A percentile compares a stretch with the other conserved stretches of the same genome.
These are phyloP conservation scores for Zaprionus lachaisei DNA, from an alignment of 1,140 invertebrate species.

Conservation along the genomic window DNA sequence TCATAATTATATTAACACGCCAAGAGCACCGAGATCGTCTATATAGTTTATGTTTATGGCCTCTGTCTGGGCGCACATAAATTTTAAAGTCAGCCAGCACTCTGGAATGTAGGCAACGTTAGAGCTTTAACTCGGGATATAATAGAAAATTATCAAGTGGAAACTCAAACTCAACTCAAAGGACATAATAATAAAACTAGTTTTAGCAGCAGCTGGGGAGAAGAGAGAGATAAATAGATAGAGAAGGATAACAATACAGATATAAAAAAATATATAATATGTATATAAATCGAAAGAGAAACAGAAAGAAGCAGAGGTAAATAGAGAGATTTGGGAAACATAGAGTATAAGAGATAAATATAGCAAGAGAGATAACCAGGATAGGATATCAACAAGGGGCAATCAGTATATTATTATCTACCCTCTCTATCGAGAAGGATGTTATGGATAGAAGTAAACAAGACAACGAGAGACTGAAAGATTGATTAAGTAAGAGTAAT, in stretches of 20 bases:
- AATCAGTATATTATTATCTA: no score
- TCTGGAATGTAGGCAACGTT: conserved; percentile 53
- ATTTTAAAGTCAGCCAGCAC: conserved; percentile 47
- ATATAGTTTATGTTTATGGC: conserved; percentile 49
- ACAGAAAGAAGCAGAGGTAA: no score
- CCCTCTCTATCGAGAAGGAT: no score
- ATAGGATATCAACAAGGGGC: no score
- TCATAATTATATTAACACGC: conserved; percentile 80
- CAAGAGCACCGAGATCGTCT: conserved; percentile 24
- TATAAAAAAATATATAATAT: not conserved
- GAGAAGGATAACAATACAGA: not conserved
- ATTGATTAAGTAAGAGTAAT: no score
- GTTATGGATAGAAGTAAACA: no score
- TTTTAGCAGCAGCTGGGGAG: not conserved
- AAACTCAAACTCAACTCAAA: not conserved
- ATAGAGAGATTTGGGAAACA: no score
- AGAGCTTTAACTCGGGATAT: conserved; percentile 31
- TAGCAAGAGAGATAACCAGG: no score
- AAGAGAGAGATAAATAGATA: not conserved
- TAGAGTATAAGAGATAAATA: no score
- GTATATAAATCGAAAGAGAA: no score
- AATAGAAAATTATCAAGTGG: not conserved
- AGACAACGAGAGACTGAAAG: no score
- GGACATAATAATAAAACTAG: not conserved
- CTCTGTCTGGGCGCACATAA: conserved; percentile 37